Conservation (phyloP, 2,113 vertebrate genomes). For the Struthidea cinerea region DNA sequence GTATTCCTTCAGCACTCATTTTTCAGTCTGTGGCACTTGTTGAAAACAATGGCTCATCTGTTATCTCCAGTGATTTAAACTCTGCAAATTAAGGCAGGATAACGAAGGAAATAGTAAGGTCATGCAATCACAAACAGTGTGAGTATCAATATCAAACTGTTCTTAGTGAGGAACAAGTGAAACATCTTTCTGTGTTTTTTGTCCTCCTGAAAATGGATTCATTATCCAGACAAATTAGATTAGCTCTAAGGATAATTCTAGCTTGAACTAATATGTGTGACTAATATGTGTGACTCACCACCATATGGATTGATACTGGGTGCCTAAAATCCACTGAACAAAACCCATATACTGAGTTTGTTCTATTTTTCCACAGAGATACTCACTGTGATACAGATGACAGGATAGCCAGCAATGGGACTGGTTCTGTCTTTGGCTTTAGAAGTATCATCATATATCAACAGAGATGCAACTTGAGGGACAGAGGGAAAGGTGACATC, state of each 20-base stretch:
- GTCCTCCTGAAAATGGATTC: neutral
- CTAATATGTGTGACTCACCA: neutral
- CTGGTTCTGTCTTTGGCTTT: slow-evolving; percentile 66
- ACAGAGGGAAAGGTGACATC: slow-evolving; percentile 93
- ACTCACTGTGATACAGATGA: slow-evolving; percentile 91
- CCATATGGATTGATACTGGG: neutral
- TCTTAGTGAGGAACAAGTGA: neutral
- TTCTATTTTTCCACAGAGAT: neutral
- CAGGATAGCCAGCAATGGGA: slow-evolving; percentile 87
- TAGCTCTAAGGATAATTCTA: neutral
- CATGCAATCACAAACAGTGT: neutral
- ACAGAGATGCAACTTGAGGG: slow-evolving; percentile 85
- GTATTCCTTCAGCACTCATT: neutral
- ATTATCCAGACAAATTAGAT: neutral
- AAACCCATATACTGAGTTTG: neutral
- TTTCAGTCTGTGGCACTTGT: neutral
- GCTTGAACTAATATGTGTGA: neutral
- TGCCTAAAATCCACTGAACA: neutral
- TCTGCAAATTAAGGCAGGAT: neutral
- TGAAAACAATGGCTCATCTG: neutral
- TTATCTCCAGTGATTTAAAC: neutral
- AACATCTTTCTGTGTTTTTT: neutral
- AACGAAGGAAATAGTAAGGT: neutral
- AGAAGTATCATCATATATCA: slow-evolving; percentile 82
- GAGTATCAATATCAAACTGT: neutral